phyloP scores from a whole-genome alignment of 23 tunicate genomes.

The Halocynthia aurantium region DNA sequence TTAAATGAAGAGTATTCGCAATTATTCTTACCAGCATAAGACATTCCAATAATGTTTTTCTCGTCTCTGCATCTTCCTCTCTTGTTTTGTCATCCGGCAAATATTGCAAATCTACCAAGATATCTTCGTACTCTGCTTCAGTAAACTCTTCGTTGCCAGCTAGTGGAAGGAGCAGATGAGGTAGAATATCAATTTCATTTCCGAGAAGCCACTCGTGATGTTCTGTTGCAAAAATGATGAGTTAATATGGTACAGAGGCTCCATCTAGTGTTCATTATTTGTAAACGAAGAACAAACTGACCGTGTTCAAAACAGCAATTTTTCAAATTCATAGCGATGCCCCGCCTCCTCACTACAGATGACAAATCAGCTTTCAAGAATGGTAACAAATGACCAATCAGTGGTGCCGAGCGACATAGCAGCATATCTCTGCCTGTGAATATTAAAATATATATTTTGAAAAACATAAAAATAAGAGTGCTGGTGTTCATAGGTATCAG shows the following conservation, averaged over 20 bases:
- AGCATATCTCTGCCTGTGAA: conserved; percentile 36
- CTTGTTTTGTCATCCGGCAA: conserved; percentile 65
- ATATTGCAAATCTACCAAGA: conserved; percentile 89
- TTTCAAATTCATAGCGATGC: conserved; percentile 55
- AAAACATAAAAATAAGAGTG: background rate
- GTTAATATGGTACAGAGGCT: background rate
- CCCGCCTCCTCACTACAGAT: conserved; percentile 57
- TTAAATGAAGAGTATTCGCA: too few relatives aligned
- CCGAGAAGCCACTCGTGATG: conserved; percentile 69
- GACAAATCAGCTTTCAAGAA: conserved; percentile 50
- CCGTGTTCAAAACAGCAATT: conserved; percentile 92
- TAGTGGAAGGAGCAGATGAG: conserved; percentile 86
- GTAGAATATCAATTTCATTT: conserved; percentile 54
- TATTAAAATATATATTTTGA: too few relatives aligned
- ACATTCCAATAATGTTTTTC: conserved; percentile 56
- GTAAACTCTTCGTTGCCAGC: conserved; percentile 92
- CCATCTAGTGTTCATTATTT: background rate
- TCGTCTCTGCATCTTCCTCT: conserved; percentile 54
- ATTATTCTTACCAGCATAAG: conserved; percentile 33
- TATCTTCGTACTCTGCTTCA: conserved; percentile 67
- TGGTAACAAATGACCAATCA: conserved; percentile 35
- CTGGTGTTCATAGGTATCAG: too few relatives aligned
- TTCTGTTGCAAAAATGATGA: conserved; percentile 10
- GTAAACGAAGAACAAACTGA: conserved; percentile 5
- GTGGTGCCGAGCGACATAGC: conserved; percentile 2